Percentiles rank a stretch among this genome's conserved stretches.
These are phyloP conservation scores for Axis porcinus DNA, from an alignment of 2,113 vertebrate species.

Conservation along the genomic window DNA sequence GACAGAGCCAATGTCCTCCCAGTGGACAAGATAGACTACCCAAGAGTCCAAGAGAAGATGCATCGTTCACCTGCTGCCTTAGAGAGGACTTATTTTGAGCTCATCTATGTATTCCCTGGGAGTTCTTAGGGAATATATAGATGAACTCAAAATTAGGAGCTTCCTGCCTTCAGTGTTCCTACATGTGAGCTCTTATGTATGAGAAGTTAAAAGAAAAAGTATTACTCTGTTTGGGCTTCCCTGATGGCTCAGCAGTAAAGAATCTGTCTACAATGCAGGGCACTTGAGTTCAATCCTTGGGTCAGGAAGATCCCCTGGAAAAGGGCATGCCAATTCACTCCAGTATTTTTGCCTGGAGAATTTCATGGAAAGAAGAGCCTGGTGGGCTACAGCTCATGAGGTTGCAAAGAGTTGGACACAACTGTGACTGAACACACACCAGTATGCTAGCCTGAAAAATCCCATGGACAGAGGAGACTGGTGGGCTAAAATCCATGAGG, in stretches of 20 bases:
- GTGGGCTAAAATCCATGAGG: not conserved
- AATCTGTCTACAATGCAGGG: not conserved
- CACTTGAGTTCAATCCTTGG: not conserved
- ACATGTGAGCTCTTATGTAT: not conserved
- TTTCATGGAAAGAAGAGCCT: too few species aligned
- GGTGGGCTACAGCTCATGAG: too few species aligned
- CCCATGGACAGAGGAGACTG: not conserved
- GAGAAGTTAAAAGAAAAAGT: not conserved
- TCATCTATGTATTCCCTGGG: not conserved
- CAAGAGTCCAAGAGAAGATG: rapidly evolving
- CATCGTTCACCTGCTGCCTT: not conserved
- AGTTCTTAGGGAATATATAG: not conserved
- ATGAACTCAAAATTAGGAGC: not conserved
- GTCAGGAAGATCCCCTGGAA: not conserved
- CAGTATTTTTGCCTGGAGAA: not conserved
- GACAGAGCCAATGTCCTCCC: not conserved
- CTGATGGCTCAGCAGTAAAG: not conserved
- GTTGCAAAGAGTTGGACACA: too few species aligned
- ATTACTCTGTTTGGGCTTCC: not conserved
- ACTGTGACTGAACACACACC: too few species aligned
- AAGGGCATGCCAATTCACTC: not conserved
- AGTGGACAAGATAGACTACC: not conserved
- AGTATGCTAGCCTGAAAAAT: not conserved
- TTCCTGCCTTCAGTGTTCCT: not conserved
- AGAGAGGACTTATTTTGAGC: not conserved